Percentiles rank a stretch among this genome's conserved stretches.
Evolutionary conservation across 2,888 invertebrate species (phyloP).

Genomic region (Andrena marginata): DNA sequence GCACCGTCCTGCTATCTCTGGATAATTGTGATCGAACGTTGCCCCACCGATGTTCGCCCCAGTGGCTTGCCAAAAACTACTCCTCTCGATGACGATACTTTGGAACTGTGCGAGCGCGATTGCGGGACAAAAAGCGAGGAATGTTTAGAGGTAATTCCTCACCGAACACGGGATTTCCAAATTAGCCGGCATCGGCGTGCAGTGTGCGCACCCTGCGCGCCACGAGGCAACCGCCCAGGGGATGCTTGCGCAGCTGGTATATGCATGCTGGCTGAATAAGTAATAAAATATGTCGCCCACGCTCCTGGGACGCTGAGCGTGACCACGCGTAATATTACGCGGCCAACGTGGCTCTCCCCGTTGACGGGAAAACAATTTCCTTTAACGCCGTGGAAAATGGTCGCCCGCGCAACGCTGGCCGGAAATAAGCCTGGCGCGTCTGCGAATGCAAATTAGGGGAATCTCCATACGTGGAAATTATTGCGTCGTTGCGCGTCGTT

Average conservation of each 20-base stretch:
- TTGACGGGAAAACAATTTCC: constrained; percentile 68
- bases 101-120: too few relatives aligned
- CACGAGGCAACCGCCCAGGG: constrained; percentile 18
- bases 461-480: constrained; percentile 33
- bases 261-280: constrained; percentile 64
- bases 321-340: constrained; percentile 63
- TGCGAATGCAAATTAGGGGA: constrained; percentile 26
- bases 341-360: constrained; percentile 26
- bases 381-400: constrained; percentile 45
- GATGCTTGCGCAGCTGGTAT: constrained; percentile 37
- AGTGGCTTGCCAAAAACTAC: too few relatives aligned
- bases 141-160: constrained; percentile 24
- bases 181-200: constrained; percentile 43
- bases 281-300: constrained; percentile 70
- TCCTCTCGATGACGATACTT: too few relatives aligned
- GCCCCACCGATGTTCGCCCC: too few relatives aligned
- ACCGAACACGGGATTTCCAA: constrained; percentile 33
- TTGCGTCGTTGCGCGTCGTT: constrained; percentile 8
- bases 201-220: neutral
- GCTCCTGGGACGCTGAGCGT: constrained; percentile 57
- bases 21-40: constrained; percentile 34
- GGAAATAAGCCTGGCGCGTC: constrained; percentile 16
- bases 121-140: neutral
- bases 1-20: neutral
- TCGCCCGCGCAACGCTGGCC: neutral